Evolutionary conservation across 2,888 invertebrate species (phyloP).

Genomic region (Plebejus anna): DNA sequence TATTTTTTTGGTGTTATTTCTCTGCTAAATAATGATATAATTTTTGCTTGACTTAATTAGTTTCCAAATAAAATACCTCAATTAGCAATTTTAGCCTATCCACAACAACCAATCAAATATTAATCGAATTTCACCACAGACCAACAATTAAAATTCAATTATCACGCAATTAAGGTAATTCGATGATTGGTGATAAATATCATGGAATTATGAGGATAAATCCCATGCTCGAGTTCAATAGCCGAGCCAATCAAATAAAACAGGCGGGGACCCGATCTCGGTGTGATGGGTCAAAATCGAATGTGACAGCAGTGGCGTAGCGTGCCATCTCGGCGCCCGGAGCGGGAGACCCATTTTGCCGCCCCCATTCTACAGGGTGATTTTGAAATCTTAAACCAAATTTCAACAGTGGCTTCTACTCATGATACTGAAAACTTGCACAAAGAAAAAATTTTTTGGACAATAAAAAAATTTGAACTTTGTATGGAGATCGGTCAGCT

Average conservation of each 20-base stretch:
- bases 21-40: not conserved
- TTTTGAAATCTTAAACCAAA: too few species aligned
- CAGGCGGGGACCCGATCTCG: not conserved
- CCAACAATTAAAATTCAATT: constrained; percentile 10
- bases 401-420: too few species aligned
- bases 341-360: too few species aligned
- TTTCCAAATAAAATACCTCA: not conserved
- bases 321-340: too few species aligned
- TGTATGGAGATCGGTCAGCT: too few species aligned
- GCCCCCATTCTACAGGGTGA: too few species aligned
- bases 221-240: not conserved
- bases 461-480: too few species aligned
- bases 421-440: too few species aligned
- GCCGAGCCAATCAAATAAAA: not conserved
- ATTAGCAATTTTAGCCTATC: not conserved
- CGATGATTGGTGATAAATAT: constrained; percentile 10
- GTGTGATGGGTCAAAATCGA: not conserved
- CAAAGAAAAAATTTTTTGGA: too few species aligned
- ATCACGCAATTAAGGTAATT: constrained; percentile 14
- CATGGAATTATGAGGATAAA: not conserved
- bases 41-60: too few species aligned
- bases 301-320: not conserved
- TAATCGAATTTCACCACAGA: not conserved
- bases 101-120: not conserved
- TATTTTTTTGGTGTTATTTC: not conserved